Evolutionary conservation across 2,888 invertebrate species (phyloP).

Genomic region (Cephus spinipes): DNA sequence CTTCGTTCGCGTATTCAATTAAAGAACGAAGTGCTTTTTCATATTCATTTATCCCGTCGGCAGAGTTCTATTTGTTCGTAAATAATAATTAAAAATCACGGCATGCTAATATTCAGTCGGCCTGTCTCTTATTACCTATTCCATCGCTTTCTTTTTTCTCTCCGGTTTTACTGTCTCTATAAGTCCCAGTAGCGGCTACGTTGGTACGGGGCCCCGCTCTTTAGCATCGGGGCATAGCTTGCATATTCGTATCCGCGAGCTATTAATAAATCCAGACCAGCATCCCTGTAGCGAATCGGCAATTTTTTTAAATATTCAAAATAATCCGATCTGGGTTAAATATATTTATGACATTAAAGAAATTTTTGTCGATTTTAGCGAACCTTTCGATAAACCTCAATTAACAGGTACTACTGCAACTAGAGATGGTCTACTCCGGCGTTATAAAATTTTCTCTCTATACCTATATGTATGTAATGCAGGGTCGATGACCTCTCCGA

Average conservation of each 20-base stretch:
- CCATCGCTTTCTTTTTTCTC: constrained; percentile 42
- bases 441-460: neutral
- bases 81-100: constrained; percentile 60
- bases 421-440: neutral
- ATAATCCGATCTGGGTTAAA: constrained; percentile 4
- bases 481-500: neutral
- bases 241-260: constrained; percentile 46
- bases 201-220: constrained; percentile 35
- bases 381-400: neutral
- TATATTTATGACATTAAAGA: neutral
- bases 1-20: constrained; percentile 49
- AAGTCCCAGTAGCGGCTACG: constrained; percentile 21
- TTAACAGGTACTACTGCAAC: neutral
- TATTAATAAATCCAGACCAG: constrained; percentile 37
- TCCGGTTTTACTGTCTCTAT: constrained; percentile 2
- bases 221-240: constrained; percentile 42
- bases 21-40: constrained; percentile 62
- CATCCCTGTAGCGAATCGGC: neutral
- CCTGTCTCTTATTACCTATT: constrained; percentile 26
- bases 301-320: constrained; percentile 13
- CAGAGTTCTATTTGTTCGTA: constrained; percentile 50
- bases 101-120: constrained; percentile 48
- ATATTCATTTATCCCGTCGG: constrained; percentile 49
- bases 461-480: neutral
- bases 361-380: neutral